Conservation (phyloP, 64 coral and sea anemone species). For the Pachyseris speciosa region DNA sequence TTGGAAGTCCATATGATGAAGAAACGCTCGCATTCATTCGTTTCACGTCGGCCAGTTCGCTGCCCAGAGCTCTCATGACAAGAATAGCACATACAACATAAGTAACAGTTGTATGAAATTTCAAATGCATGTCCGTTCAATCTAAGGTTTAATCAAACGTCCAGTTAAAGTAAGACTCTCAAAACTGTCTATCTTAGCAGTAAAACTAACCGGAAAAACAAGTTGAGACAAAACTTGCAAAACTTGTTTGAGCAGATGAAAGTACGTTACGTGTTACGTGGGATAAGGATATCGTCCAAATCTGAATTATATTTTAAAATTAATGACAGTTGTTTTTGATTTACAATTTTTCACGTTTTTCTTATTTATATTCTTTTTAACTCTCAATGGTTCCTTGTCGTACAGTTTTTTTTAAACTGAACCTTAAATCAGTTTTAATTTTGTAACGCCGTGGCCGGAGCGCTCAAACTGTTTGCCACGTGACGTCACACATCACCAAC, state of each 20-base stretch:
- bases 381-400: background rate
- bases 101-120: too few species aligned
- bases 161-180: too few species aligned
- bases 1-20: too few species aligned
- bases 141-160: too few species aligned
- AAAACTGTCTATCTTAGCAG: too few species aligned
- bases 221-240: slow-evolving; percentile 18
- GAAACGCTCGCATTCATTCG: too few species aligned
- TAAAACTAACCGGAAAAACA: background rate
- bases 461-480: background rate
- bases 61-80: too few species aligned
- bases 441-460: background rate
- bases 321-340: background rate
- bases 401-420: background rate
- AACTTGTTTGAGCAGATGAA: background rate
- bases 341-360: background rate
- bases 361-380: background rate
- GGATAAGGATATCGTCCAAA: background rate
- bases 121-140: too few species aligned
- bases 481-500: slow-evolving; percentile 51
- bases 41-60: too few species aligned
- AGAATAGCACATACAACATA: too few species aligned
- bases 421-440: background rate
- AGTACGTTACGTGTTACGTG: background rate
- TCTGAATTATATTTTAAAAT: background rate